phyloP scores from a whole-genome alignment of 1,140 invertebrate species.

The Cherax destructor region DNA sequence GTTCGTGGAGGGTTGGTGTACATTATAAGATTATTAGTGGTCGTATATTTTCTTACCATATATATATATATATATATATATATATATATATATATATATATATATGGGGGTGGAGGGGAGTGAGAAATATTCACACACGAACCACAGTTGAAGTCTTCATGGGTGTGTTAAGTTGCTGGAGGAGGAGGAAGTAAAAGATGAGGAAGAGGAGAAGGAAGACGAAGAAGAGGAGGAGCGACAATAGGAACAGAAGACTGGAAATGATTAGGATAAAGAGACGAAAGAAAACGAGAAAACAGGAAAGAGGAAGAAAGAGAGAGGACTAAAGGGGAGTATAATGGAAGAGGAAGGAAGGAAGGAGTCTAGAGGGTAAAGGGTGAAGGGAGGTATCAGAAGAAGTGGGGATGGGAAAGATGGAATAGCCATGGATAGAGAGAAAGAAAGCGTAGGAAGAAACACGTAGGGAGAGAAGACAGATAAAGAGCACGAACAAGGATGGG shows the following conservation, averaged over 20 bases:
- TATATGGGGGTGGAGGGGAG: no score
- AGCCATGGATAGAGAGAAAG: slow-evolving; percentile 16
- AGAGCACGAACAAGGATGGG: no score
- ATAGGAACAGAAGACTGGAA: no score
- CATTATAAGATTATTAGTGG: no score
- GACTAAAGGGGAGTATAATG: not conserved
- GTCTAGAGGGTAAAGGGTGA: not conserved
- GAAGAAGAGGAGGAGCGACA: not conserved
- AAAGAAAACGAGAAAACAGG: not conserved
- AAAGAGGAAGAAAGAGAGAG: not conserved
- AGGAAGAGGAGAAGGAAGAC: not conserved
- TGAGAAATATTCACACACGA: no score
- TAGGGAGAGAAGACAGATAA: not conserved
- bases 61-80: no score
- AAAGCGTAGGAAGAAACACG: not conserved
- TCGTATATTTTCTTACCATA: no score
- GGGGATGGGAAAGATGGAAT: not conserved
- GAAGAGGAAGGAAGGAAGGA: slow-evolving; percentile 10
- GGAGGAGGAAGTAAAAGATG: not conserved
- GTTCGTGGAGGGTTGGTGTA: no score
- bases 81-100: no score
- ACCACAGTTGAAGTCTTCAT: no score
- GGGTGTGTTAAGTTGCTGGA: not conserved
- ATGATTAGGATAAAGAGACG: not conserved
- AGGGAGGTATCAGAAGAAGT: not conserved